Evolutionary conservation across 2,797 vertebrate species (phyloP), one percentile per base, ranked within the genome.

Genomic region (Chaunax sp.): DNA sequence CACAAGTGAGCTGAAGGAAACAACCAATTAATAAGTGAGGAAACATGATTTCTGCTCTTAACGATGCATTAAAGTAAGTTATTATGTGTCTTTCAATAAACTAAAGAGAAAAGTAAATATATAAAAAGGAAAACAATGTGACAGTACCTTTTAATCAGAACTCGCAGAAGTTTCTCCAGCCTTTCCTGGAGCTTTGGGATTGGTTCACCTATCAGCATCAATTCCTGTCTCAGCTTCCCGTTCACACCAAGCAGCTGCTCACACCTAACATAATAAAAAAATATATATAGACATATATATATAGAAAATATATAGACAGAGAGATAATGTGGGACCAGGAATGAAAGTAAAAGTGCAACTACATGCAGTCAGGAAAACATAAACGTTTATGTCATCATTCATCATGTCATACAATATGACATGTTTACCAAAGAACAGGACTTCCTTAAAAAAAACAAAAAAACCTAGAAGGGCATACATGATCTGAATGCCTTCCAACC

Each of bases 161-260:
- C 87, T 77, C 87, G 89, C 33, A 96, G 79, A 23, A 96, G 92
- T 30, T 84, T 77, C 0, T 70, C 87, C 40, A 98, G 92, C 13
- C 71, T 90, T 60, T 95, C 94, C 45, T 92, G 81, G 14, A 96
- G 85, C 7, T 89, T 90, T 47, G 92, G 61, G 64, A 90, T 91
- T 0, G 78, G 85, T 45, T 95, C 94, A 0, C 88, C 90, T 0
- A 90, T 85, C 0, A 94, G 76, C 88, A 95, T 93, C 73, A 95
- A 64, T 74, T 97, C 96, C 85, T 96, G 94, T 66, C 95, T 95
- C 84, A 98, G 89, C 84, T 96, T 96, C 49, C 93, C 93, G 25
- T 96, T 94, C 78, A 97, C 83, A 10, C 93, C 94, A 33, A 94
- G 87, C 53, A 95, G 80, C 84, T 94, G 92, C 68, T 95, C 94